Conservation (phyloP, 2,113 vertebrate genomes). For the Thermophis baileyi region DNA sequence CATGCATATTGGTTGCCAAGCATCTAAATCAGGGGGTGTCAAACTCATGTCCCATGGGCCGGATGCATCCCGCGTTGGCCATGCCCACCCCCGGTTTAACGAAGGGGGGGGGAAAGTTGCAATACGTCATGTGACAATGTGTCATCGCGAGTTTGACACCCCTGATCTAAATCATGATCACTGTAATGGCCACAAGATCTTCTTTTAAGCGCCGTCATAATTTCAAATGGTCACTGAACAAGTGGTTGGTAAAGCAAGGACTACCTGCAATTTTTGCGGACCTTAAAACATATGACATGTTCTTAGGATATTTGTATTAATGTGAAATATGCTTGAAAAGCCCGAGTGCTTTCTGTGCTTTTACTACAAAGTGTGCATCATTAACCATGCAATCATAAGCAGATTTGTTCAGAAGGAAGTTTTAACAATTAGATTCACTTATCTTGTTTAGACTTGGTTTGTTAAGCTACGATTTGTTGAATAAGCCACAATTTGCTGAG, state of each 20-base stretch:
- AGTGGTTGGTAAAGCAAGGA: background rate
- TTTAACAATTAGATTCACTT: background rate
- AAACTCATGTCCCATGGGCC: fast-evolving
- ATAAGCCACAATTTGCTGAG: background rate
- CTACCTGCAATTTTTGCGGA: background rate
- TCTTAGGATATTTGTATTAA: background rate
- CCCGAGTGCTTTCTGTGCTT: background rate
- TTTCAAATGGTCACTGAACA: background rate
- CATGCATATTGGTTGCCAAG: background rate
- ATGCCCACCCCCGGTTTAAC: no score
- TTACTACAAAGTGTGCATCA: background rate
- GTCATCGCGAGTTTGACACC: no score
- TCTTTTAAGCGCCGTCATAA: background rate
- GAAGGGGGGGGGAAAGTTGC: no score
- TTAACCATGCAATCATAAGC: background rate
- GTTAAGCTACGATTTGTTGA: background rate
- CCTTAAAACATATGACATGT: background rate
- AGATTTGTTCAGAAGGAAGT: background rate
- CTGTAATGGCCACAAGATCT: background rate
- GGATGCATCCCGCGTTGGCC: no score
- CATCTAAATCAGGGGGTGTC: background rate
- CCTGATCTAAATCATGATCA: background rate
- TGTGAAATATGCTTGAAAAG: background rate
- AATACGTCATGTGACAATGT: no score
- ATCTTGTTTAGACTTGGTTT: background rate